Evolutionary conservation across 1,140 invertebrate species (phyloP), one percentile per base, ranked within the genome.

Genomic region (Lysiphlebus fabarum): DNA sequence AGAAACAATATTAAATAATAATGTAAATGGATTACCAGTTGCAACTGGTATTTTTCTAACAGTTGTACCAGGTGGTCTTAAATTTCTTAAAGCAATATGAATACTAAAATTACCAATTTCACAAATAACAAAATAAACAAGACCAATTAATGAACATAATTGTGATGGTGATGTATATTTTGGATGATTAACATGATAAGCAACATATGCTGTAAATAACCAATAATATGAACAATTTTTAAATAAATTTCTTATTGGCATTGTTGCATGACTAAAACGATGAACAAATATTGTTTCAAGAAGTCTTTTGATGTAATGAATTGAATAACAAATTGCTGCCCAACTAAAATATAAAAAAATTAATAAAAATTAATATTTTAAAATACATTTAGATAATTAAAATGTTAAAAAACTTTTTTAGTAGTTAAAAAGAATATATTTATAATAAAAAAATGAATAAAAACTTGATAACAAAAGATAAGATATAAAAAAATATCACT

Each of bases 151-250:
- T 34, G 93, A 84, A 70, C 91, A 90, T 7, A 84, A 41, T 47
- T 77, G 68, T 69, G 83, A 82, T 5, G 94, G 92, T 53, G 90
- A 78, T 5, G 95, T 98, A 73, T 90, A 99, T 6, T 95, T 73
- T 0, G 97, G 97, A 83, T 99, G 97, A 78, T 98, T 99, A 2
- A 96, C 83, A 74, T 97, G 96, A 76, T 98, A 99, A 1, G 95
- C 91, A 53, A 99, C 93, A 77, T 96, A 98, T 36, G 92, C 85
- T 11, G 96, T 86, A 78, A 99, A 99, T 42, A 96, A 85, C 97
- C 97, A 99, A 74, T 99, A 99, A 75, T 99, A 99, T 1, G 86
- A 81, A 75, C 93, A 99, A 78, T 99, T 99, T 83, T 97, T 98
- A 72, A 99, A 98, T 0, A 99, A 82, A 79, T 99, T 99, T 36